phyloP scores from a whole-genome alignment of 2,113 vertebrate species.

The Serinus canaria region DNA sequence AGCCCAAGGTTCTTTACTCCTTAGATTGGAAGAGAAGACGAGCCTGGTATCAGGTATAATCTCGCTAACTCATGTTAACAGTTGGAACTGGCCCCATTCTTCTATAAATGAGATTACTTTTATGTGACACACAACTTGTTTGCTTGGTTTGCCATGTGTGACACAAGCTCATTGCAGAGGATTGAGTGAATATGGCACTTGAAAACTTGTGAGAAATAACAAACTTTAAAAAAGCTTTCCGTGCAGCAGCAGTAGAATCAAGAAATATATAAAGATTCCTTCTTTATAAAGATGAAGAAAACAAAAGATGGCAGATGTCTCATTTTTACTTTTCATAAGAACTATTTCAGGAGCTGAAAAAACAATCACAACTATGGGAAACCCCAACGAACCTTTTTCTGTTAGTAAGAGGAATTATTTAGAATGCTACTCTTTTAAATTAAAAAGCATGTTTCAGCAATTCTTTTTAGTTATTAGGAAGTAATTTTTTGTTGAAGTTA shows the following conservation, averaged over 20 bases:
- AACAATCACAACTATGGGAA: neutral
- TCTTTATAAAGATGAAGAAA: neutral
- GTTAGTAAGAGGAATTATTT: neutral
- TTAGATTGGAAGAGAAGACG: neutral
- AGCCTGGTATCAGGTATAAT: neutral
- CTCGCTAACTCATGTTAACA: neutral
- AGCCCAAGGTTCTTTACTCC: neutral
- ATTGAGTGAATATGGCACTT: neutral
- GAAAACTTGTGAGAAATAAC: neutral
- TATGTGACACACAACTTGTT: neutral
- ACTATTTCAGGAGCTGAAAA: neutral
- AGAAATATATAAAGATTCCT: neutral
- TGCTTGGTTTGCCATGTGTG: neutral
- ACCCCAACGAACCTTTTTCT: neutral
- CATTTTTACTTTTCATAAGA: neutral
- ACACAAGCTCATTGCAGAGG: neutral
- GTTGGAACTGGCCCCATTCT: neutral
- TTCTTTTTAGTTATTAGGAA: neutral
- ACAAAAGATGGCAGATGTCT: neutral
- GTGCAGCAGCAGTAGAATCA: neutral
- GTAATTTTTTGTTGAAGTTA: neutral
- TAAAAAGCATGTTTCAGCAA: neutral
- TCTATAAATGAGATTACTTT: neutral
- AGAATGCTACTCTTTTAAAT: neutral
- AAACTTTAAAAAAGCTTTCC: neutral